Conservation (phyloP, 2,797 vertebrate species). For the Ciconia nigra region DNA sequence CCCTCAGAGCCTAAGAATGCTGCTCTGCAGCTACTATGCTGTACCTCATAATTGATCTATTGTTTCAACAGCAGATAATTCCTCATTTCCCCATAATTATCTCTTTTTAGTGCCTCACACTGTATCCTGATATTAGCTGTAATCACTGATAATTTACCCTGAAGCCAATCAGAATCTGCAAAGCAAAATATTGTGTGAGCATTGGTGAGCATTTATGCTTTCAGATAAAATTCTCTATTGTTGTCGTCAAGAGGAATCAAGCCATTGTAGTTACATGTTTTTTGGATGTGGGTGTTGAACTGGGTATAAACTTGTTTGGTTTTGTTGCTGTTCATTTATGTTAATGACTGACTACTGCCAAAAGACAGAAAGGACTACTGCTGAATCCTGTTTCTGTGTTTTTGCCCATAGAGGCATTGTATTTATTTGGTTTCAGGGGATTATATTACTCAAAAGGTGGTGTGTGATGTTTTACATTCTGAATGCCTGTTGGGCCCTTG, state of each 20-base stretch:
- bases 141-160: constrained; percentile 23
- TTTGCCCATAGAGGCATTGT: background rate
- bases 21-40: constrained; percentile 35
- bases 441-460: constrained; percentile 8
- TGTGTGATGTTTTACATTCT: background rate
- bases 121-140: constrained; percentile 11
- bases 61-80: constrained; percentile 57
- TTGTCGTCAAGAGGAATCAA: constrained; percentile 3
- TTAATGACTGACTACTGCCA: background rate
- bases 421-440: constrained; percentile 22
- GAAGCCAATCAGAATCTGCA: background rate
- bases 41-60: constrained; percentile 55
- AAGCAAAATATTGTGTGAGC: background rate
- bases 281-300: background rate
- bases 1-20: constrained; percentile 59
- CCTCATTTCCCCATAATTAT: constrained; percentile 49
- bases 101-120: constrained; percentile 23
- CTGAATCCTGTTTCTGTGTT: background rate
- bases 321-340: constrained; percentile 10
- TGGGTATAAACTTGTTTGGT: constrained; percentile 26
- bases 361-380: background rate
- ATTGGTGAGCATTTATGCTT: background rate
- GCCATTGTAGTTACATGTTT: background rate
- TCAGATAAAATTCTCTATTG: background rate
- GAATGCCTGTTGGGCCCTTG: background rate